Base-by-base conservation (phyloP, 1,140 invertebrate genomes). In the Orchestia grillus region DNA sequence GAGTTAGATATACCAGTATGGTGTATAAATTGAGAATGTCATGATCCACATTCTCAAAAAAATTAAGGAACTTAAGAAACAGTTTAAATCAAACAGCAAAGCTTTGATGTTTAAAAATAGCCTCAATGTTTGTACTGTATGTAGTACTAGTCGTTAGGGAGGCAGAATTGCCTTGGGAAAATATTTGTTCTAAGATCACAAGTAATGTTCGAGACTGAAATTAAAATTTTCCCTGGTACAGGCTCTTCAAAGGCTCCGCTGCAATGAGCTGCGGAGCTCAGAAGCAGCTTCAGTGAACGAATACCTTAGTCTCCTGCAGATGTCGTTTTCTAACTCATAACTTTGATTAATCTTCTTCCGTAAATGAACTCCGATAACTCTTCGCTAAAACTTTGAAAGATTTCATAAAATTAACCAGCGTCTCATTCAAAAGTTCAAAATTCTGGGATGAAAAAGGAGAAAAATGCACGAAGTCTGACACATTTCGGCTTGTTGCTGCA, bases 341-440 rank as follows among this genome's bases (percentile, higher is more conserved):
- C 92, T 94, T 45, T 47, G 92, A 94, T 94, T 94, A 94, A 94
- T 47, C 92, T 94, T 44, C 92, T n/a, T 45, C 92, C 43, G 92
- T 45, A 94, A 94, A 94, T 94, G 44, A 94, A 94, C 43, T 94
- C 43, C 92, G 44, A 44, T 45, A 94, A 94, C 92, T 94, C 92
- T 44, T 94, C 40, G 88, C 6, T 15, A 94, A 94, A 94, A 94
- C 92, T 94, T 94, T 28, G 36, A 47, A 94, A 94, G 92, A 94
- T 94, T 94, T 44, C 43, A n/a, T 44, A 94, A 47, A 94, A 94
- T 94, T 94, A 47, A 94, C 43, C 40, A 11, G 44, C 40, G 19
- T 94, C 23, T n/a, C 36, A 44, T 44, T 45, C 92, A 41, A 47
- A 94, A 94, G 43, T 94, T 94, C 8, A 44, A 45, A 94, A 94